These are phyloP conservation scores for Circaetus gallicus DNA, from an alignment of 2,113 vertebrate species.

Conservation along the genomic window DNA sequence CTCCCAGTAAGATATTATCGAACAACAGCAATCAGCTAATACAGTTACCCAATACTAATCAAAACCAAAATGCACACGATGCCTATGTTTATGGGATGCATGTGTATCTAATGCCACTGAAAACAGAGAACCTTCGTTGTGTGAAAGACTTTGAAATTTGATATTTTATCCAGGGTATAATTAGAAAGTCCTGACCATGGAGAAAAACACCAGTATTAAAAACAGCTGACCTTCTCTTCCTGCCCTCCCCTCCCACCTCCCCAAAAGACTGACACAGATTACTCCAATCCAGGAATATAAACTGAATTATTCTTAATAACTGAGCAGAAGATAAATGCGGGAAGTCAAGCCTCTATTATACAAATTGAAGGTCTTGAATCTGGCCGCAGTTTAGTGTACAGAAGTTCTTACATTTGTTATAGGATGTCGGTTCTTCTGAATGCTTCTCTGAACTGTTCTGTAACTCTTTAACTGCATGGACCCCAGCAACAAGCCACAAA, in stretches of 20 bases:
- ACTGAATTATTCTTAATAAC: neutral
- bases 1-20: neutral
- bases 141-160: neutral
- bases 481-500: neutral
- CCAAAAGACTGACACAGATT: neutral
- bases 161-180: neutral
- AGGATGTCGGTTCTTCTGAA: neutral
- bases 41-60: neutral
- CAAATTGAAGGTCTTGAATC: neutral
- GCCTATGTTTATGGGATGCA: neutral
- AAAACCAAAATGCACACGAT: neutral
- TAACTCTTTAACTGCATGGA: neutral
- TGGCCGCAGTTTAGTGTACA: rapidly evolving
- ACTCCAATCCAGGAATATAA: neutral
- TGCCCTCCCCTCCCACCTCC: neutral
- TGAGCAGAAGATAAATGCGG: neutral
- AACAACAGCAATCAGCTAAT: neutral
- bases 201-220: neutral
- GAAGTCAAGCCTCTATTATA: neutral
- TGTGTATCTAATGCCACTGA: neutral
- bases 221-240: neutral
- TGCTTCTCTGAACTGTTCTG: neutral
- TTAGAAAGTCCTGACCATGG: neutral
- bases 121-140: neutral
- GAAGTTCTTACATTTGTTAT: neutral